Base-by-base conservation (phyloP, 2,113 vertebrate genomes). In the Laticauda laticaudata region DNA sequence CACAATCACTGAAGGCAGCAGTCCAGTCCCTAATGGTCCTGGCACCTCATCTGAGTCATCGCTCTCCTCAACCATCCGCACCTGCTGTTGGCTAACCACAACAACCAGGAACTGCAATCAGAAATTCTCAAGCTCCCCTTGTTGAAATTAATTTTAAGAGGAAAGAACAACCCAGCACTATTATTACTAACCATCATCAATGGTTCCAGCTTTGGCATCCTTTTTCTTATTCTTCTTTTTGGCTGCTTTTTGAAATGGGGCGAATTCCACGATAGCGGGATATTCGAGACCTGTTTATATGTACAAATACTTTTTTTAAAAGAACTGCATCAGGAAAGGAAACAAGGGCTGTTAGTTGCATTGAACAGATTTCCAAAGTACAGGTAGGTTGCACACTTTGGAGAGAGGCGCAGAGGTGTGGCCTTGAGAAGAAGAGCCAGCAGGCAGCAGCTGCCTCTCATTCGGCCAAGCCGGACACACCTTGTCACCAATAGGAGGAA, bases 191-290 rank as follows among this genome's bases (percentile, higher is more conserved):
- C 99, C 99, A 95, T 99, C 99, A 93, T 98, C 98, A 1, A 99
- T 99, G 91, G 99, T 99, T 95, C 99, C 99, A 96, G 97, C 98
- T 98, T 99, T 99, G 87, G 98, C 98, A 96, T 99, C 99, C 96
- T 98, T 99, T 94, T 99, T 99, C 97, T 99, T 99, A 95, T 87
- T 99, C 97, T 98, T 99, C 98, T 99, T 99, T 97, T 99, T 99
- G 95, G 99, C 98, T 96, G 98, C 98, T 98, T 99, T 99, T 97
- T 99, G 99, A 97, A 99, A 99, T 91, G 99, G 99, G 64, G 99
- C 99, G 98, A 99, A 99, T 97, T 99, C 99, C 95, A 99, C 99
- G 92, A 99, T 96, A 59, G 99, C 99, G 95, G 99, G 97, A 95
- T 99, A 99, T 96, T 99, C 99, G 93, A 99, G 99, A 95, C 99